Conservation (phyloP, 2,888 invertebrate species). For the Drosophila quinaria region DNA sequence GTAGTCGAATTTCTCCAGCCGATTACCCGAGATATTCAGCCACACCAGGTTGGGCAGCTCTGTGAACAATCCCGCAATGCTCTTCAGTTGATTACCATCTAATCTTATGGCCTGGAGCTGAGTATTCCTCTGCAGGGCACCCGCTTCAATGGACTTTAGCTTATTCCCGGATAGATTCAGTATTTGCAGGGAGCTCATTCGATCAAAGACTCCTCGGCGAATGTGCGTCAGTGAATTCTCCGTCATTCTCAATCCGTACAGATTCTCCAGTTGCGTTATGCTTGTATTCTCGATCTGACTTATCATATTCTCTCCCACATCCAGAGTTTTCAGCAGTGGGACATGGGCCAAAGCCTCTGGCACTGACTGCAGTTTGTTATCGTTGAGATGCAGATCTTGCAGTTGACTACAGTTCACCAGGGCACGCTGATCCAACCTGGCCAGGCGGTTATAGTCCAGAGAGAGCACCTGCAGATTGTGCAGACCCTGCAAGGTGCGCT, state of each 20-base stretch:
- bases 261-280: constrained; percentile 93
- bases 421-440: constrained; percentile 93
- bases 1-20: constrained; percentile 95
- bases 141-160: constrained; percentile 91
- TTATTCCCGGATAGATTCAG: constrained; percentile 95
- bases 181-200: constrained; percentile 92
- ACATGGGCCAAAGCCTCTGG: constrained; percentile 94
- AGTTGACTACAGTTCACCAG: constrained; percentile 95
- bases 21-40: constrained; percentile 96
- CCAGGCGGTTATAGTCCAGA: constrained; percentile 93
- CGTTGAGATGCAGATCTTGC: constrained; percentile 95
- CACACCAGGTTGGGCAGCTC: constrained; percentile 93
- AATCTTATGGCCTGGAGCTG: constrained; percentile 95
- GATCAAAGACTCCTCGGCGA: constrained; percentile 91
- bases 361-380: constrained; percentile 92
- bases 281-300: constrained; percentile 92
- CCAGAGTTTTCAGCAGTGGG: constrained; percentile 93
- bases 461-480: constrained; percentile 93
- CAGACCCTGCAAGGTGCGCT: constrained; percentile 93
- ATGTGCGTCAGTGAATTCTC: constrained; percentile 94
- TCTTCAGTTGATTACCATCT: constrained; percentile 93
- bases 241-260: constrained; percentile 95
- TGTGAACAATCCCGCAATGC: constrained; percentile 93
- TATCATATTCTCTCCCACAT: constrained; percentile 96
- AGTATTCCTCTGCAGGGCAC: constrained; percentile 91